Evolutionary conservation across 2,797 vertebrate genomes (phyloP).

Genomic region (Mormyrops attenuatus): DNA sequence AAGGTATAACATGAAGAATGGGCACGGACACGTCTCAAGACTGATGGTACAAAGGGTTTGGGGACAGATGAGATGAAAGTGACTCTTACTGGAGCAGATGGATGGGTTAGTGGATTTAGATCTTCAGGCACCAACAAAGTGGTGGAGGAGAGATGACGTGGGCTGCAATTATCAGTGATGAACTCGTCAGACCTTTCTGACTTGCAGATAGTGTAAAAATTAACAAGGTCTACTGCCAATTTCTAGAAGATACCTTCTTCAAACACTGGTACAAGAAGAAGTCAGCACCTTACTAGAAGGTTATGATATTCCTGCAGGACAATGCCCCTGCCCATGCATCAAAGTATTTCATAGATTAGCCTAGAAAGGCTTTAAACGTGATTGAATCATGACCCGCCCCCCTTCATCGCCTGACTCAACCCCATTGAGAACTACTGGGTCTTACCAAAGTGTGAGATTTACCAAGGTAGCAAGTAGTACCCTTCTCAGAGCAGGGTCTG

Average conservation of each 20-base stretch:
- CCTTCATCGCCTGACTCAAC: neutral
- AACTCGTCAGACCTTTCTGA: neutral
- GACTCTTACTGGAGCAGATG: neutral
- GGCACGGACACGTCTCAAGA: too few species aligned
- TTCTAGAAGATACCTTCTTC: neutral
- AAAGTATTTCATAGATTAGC: neutral
- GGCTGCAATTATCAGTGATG: neutral
- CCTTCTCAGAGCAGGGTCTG: too few species aligned
- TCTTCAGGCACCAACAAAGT: neutral
- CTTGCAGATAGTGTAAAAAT: neutral
- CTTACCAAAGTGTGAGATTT: neutral
- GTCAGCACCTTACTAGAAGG: neutral
- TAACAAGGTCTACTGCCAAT: too few species aligned
- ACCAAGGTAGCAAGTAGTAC: neutral
- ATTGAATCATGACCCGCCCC: neutral
- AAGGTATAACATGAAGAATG: too few species aligned
- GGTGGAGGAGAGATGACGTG: neutral
- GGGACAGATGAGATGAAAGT: neutral
- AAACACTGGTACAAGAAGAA: neutral
- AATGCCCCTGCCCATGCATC: neutral
- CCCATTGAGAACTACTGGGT: neutral
- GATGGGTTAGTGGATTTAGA: neutral
- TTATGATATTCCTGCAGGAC: neutral
- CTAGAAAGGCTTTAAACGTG: neutral
- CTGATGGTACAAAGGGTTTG: too few species aligned